A percentile compares a stretch with the other conserved stretches of the same genome.
phyloP scores from a whole-genome alignment of 2,888 invertebrate species.

The Mechanitis messenoides region DNA sequence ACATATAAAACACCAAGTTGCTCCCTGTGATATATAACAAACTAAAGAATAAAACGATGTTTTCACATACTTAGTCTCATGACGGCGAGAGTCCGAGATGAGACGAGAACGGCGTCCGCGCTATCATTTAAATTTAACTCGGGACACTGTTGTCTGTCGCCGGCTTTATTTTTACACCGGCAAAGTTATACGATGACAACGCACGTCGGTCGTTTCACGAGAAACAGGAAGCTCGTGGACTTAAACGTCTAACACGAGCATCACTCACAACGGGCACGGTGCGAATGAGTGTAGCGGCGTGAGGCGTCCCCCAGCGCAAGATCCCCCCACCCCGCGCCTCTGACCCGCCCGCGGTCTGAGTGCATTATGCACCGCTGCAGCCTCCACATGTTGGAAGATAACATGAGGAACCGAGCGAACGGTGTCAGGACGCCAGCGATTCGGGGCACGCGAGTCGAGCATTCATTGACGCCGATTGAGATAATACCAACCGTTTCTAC shows the following conservation, averaged over 20 bases:
- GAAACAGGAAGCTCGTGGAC: constrained; percentile 43
- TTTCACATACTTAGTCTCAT: constrained; percentile 73
- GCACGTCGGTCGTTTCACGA: constrained; percentile 45
- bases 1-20: constrained; percentile 18
- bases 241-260: constrained; percentile 39
- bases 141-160: constrained; percentile 67
- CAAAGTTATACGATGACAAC: constrained; percentile 57
- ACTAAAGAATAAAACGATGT: constrained; percentile 42
- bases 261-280: constrained; percentile 47
- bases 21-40: constrained; percentile 14
- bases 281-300: constrained; percentile 53
- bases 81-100: constrained; percentile 59
- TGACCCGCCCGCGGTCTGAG: constrained; percentile 36
- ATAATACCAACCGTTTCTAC: constrained; percentile 56
- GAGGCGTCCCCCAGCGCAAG: constrained; percentile 41
- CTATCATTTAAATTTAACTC: constrained; percentile 76
- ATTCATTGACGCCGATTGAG: constrained; percentile 61
- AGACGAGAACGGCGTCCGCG: constrained; percentile 59
- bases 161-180: constrained; percentile 73
- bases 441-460: constrained; percentile 43
- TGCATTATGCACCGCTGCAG: constrained; percentile 66
- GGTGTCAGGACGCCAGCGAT: constrained; percentile 45
- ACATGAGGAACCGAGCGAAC: constrained; percentile 35
- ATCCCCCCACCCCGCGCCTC: constrained; percentile 24
- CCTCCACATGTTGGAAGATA: constrained; percentile 66